Conservation (phyloP, 2,888 invertebrate genomes). For the Trachelus tabidus region DNA sequence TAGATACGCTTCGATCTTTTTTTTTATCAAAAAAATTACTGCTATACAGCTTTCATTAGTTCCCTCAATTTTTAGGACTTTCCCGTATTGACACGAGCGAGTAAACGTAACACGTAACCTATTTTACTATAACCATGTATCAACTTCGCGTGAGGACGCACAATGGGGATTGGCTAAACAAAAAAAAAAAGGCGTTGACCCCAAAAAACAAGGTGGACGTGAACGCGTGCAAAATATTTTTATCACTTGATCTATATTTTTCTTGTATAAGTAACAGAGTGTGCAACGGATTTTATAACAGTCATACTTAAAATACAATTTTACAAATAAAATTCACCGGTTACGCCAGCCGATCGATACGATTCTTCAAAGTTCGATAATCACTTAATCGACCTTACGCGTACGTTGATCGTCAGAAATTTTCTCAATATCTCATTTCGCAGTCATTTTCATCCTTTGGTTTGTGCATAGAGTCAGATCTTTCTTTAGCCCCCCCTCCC, state of each 20-base stretch:
- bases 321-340: neutral
- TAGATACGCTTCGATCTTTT: neutral
- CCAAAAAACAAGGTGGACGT: neutral
- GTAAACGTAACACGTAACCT: neutral
- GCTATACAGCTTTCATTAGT: constrained; percentile 11
- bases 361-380: neutral
- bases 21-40: neutral
- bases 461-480: neutral
- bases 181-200: neutral
- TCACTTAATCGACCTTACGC: neutral
- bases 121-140: neutral
- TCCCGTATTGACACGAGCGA: neutral
- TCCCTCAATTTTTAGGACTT: neutral
- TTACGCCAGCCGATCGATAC: neutral
- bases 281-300: neutral
- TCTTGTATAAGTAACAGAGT: neutral
- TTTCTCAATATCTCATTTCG: neutral
- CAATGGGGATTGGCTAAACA: neutral
- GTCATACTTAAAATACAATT: neutral
- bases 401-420: neutral
- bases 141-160: neutral
- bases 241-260: neutral
- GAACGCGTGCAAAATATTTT: neutral
- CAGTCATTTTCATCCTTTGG: neutral
- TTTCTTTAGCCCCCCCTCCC: neutral